phyloP scores from a whole-genome alignment of 2,113 vertebrate genomes.

The Lonchura striata region DNA sequence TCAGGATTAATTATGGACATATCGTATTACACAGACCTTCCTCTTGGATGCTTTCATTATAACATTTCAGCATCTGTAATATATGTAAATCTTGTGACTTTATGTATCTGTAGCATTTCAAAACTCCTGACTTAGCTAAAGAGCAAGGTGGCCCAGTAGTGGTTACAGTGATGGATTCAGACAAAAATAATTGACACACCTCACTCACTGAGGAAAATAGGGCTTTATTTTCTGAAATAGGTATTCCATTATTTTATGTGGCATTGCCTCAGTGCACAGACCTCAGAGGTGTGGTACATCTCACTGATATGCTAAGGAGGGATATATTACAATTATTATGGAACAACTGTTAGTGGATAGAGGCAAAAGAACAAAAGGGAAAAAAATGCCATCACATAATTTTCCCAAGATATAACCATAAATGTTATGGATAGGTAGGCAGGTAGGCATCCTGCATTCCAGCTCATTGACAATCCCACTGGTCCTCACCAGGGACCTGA shows the following conservation, averaged over 20 bases:
- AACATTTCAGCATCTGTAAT: not conserved
- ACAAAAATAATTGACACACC: conserved; percentile 16
- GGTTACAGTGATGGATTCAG: conserved; percentile 13
- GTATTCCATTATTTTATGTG: not conserved
- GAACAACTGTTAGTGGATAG: not conserved
- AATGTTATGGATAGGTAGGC: not conserved
- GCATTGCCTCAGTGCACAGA: not conserved
- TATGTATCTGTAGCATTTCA: not conserved
- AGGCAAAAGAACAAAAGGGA: not conserved
- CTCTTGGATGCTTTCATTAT: conserved; percentile 14
- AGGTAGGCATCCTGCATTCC: not conserved
- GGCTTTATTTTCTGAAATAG: conserved; percentile 46
- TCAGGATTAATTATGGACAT: conserved; percentile 15
- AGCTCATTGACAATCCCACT: not conserved
- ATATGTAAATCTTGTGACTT: not conserved
- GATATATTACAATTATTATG: not conserved
- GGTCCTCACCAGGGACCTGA: not conserved
- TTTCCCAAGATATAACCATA: not conserved
- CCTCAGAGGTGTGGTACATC: not conserved
- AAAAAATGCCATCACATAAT: not conserved
- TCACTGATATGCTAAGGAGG: not conserved
- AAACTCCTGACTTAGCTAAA: conserved; percentile 19
- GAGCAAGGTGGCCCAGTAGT: not conserved
- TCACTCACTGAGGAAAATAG: conserved; percentile 40
- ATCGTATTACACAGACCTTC: not conserved